Conservation (phyloP, 2,888 invertebrate species). For the Cephus pygmeus region DNA sequence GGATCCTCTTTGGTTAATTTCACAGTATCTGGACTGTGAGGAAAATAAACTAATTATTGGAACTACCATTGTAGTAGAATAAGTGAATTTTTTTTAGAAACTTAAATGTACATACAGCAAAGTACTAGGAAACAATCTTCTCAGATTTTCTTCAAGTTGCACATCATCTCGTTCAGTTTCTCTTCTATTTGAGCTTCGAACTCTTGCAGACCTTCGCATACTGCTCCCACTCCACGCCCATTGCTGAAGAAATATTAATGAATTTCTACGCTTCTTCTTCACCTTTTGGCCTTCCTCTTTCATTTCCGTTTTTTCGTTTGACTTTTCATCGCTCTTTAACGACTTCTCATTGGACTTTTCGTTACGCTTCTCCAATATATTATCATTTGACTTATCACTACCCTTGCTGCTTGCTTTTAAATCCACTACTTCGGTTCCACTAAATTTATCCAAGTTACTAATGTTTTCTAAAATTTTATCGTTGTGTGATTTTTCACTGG, state of each 20-base stretch:
- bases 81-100: conserved; percentile 20
- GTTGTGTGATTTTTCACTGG: conserved; percentile 65
- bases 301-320: conserved; percentile 59
- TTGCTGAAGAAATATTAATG: conserved; percentile 77
- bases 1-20: conserved; percentile 66
- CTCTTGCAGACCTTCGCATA: conserved; percentile 64
- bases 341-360: conserved; percentile 38
- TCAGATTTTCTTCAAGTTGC: conserved; percentile 74
- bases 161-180: conserved; percentile 73
- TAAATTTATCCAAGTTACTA: conserved; percentile 24
- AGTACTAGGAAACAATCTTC: conserved; percentile 74
- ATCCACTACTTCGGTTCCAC: conserved; percentile 53
- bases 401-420: conserved; percentile 62
- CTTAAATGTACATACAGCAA: conserved; percentile 64
- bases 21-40: conserved; percentile 53
- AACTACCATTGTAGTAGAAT: conserved; percentile 18
- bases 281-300: conserved; percentile 69
- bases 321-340: conserved; percentile 50
- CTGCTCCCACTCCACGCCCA: conserved; percentile 81
- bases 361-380: conserved; percentile 37
- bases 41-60: conserved; percentile 21
- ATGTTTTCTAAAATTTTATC: conserved; percentile 60
- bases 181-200: conserved; percentile 67
- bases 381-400: conserved; percentile 33
- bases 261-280: conserved; percentile 77